These are phyloP conservation scores for Chloromyia formosa DNA, from an alignment of 2,888 invertebrate genomes.

Conservation along the genomic window DNA sequence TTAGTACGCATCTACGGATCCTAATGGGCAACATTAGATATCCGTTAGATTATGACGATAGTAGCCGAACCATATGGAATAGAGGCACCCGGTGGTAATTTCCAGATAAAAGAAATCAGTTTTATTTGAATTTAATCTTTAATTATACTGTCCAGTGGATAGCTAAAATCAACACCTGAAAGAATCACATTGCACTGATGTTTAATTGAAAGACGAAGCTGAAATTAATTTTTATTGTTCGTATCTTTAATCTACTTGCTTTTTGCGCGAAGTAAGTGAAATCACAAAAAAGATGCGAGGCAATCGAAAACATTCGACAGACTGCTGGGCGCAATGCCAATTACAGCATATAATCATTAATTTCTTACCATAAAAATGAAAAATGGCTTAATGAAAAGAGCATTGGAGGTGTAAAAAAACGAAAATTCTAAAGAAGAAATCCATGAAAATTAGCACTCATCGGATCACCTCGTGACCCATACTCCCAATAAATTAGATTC, in stretches of 20 bases:
- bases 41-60: conserved; percentile 25
- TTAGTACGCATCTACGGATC: background rate
- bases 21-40: background rate
- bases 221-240: too few relatives aligned
- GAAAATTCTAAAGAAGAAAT: background rate
- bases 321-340: conserved; percentile 36
- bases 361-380: conserved; percentile 34
- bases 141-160: background rate
- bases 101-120: background rate
- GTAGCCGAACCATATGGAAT: conserved; percentile 1
- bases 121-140: background rate
- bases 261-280: too few relatives aligned
- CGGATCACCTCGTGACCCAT: conserved; percentile 37
- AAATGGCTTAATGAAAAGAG: conserved; percentile 17
- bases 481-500: conserved; percentile 2
- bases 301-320: background rate
- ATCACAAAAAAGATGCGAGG: too few relatives aligned
- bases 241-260: too few relatives aligned
- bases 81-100: background rate
- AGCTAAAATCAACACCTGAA: too few relatives aligned
- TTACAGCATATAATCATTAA: conserved; percentile 39
- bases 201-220: too few relatives aligned
- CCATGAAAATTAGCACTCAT: conserved; percentile 18
- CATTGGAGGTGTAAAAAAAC: background rate
- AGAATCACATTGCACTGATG: too few relatives aligned